Conservation (phyloP, 2,888 invertebrate genomes). For the Gonocerus acuteangulatus region DNA sequence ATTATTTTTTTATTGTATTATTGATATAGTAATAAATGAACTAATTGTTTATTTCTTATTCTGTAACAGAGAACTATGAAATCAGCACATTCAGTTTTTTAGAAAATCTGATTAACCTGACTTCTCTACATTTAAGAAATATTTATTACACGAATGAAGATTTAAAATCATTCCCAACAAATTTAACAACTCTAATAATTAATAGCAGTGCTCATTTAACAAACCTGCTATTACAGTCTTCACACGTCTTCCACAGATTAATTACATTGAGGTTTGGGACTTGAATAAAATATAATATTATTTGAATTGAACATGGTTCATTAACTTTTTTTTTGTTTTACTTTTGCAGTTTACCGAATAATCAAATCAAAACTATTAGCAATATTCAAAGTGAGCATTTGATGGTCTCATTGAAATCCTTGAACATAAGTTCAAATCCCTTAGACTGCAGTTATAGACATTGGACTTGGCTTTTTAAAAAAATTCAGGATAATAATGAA, state of each 20-base stretch:
- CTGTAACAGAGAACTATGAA: conserved; percentile 2
- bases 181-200: background rate
- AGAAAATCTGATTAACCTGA: conserved; percentile 2
- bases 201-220: background rate
- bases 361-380: background rate
- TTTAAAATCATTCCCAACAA: background rate
- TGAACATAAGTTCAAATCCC: conserved; percentile 10
- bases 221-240: background rate
- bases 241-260: too few relatives aligned
- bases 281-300: too few relatives aligned
- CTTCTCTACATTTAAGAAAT: background rate
- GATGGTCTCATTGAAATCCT: background rate
- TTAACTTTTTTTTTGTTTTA: too few relatives aligned
- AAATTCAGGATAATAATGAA: background rate
- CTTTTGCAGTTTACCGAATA: conserved; percentile 18
- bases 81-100: background rate
- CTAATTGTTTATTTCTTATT: too few relatives aligned
- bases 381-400: background rate
- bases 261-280: too few relatives aligned
- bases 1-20: too few relatives aligned
- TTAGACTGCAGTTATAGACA: background rate
- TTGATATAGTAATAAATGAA: too few relatives aligned
- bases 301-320: too few relatives aligned
- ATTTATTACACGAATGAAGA: background rate
- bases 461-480: conserved; percentile 11